Base-by-base conservation (phyloP, 1,140 invertebrate genomes). In the Drosophila suzukii region DNA sequence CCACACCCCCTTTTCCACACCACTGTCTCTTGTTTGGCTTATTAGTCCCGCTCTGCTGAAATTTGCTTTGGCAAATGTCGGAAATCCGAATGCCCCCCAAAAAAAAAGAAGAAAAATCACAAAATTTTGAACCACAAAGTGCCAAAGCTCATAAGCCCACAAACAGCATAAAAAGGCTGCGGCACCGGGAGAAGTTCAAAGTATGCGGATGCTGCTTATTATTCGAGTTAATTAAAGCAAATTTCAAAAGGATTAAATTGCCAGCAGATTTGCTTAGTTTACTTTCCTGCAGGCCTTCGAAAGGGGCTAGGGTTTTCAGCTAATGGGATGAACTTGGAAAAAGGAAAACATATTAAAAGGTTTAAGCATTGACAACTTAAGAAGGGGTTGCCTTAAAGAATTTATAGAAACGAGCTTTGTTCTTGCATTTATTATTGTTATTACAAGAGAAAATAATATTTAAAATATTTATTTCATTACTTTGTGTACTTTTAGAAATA, bases 191-290 rank as follows among this genome's bases (percentile, higher is more conserved):
- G 32, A 27, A 17, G 55, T 15, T 24, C 30, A 63, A 60, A 63
- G 60, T 54, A 34, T 39, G 59, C 49, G 56, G 75, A 78, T 75
- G 62, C 58, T 63, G 71, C 81, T 85, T 84, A 85, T 74, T 78
- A 81, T 85, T 81, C 73, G 74, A 85, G 74, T 81, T 85, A 85
- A 85, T 85, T 85, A 85, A 85, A 75, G 81, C 62, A 78, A 85
- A 85, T 85, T 84, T 85, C 74, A 85, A 85, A 85, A 77, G 81
- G 80, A 78, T 83, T 83, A 77, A 68, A 82, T 57, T 82, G 62
- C 79, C 79, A 74, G 54, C 61, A 78, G 80, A 82, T 83, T 82
- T 65, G 60, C 59, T 76, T 65, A 71, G 65, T 80, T 71, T 70
- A 58, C 73, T 76, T 59, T 67, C 10, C 73, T 36, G 53, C 61